Conservation (phyloP, 2,797 vertebrate species). For the Champsocephalus gunnari region DNA sequence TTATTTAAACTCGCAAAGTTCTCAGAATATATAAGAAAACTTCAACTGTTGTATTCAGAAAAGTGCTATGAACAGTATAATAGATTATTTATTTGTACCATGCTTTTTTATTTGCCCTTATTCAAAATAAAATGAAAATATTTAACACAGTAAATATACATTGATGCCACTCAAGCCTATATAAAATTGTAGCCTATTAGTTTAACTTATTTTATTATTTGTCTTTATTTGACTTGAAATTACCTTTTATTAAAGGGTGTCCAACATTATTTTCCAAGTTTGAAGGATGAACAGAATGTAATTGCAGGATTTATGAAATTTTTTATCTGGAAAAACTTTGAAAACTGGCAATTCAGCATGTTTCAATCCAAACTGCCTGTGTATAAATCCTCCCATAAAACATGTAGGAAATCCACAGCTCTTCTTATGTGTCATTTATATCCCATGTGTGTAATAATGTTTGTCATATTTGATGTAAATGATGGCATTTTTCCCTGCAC, state of each 20-base stretch:
- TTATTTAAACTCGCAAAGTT: constrained; percentile 81
- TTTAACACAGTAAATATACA: constrained; percentile 50
- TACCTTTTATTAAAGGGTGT: constrained; percentile 13
- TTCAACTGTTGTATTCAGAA: constrained; percentile 66
- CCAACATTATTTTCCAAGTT: constrained; percentile 20
- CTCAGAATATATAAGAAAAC: constrained; percentile 66
- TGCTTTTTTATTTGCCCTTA: constrained; percentile 34
- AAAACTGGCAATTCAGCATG: constrained; percentile 78
- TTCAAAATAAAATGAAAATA: constrained; percentile 30
- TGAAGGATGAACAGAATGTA: constrained; percentile 56
- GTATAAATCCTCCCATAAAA: constrained; percentile 62
- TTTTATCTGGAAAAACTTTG: constrained; percentile 45
- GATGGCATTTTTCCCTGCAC: constrained; percentile 81
- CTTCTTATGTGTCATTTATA: constrained; percentile 57
- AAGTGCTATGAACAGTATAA: constrained; percentile 51
- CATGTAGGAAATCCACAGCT: constrained; percentile 66
- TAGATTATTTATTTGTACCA: constrained; percentile 58
- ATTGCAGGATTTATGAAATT: constrained; percentile 27
- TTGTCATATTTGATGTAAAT: constrained; percentile 81
- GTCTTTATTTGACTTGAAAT: background rate
- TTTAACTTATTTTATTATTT: constrained; percentile 10
- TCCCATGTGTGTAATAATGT: constrained; percentile 68
- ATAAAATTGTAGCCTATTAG: constrained; percentile 34
- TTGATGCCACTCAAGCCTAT: constrained; percentile 58
- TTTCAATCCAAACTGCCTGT: constrained; percentile 68